Conservation (phyloP, 2,113 vertebrate species). For the Sminthopsis crassicaudata region DNA sequence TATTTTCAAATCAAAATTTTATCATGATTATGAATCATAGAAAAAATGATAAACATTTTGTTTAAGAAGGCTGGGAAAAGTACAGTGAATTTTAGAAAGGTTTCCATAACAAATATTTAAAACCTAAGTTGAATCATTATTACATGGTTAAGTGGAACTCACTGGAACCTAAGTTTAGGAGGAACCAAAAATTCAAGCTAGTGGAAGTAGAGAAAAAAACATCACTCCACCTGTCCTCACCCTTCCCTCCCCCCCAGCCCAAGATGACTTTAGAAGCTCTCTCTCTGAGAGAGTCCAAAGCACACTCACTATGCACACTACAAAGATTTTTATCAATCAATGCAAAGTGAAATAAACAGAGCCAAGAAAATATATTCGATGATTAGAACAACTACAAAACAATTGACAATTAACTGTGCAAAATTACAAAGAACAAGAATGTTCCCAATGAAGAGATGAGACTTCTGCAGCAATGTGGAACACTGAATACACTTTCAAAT, state of each 20-base stretch:
- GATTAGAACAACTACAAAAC: not conserved
- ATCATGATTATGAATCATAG: not conserved
- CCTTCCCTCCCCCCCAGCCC: no score
- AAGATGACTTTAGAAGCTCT: not conserved
- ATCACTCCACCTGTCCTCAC: not conserved
- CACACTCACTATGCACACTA: not conserved
- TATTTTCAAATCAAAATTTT: not conserved
- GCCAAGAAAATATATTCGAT: not conserved
- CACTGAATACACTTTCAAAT: no score
- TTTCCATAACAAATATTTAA: not conserved
- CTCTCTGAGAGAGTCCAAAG: not conserved
- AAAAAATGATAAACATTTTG: not conserved
- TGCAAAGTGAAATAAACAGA: not conserved
- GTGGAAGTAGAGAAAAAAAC: not conserved
- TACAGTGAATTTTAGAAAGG: not conserved
- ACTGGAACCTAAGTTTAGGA: not conserved
- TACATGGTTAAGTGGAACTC: not conserved
- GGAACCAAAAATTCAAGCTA: not conserved
- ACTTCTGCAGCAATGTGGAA: no score
- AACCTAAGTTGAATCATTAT: not conserved
- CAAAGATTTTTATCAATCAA: not conserved
- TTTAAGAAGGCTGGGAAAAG: not conserved
- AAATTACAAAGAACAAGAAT: not conserved
- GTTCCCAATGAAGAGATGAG: not conserved
- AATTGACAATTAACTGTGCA: not conserved